Evolutionary conservation across 1,140 invertebrate species (phyloP).

Genomic region (Rhizoglyphus robini): DNA sequence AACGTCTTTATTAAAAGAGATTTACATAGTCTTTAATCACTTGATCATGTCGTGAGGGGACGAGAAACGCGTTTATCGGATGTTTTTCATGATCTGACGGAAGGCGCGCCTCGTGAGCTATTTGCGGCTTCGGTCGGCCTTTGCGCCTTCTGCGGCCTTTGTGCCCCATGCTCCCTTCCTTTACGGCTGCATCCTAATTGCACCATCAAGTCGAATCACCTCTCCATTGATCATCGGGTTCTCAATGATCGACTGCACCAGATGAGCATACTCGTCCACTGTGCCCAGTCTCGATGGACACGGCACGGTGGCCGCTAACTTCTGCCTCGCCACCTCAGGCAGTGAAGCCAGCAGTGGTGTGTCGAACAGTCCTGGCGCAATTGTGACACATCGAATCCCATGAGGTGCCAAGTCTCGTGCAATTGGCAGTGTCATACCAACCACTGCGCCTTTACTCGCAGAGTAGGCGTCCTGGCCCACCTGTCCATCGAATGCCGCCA

Average conservation of each 20-base stretch:
- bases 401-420: conserved; percentile 37
- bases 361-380: conserved; percentile 43
- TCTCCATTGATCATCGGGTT: conserved; percentile 91
- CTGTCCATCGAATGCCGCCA: conserved; percentile 92
- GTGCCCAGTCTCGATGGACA: conserved; percentile 74
- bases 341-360: conserved; percentile 35
- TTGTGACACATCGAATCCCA: conserved; percentile 41
- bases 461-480: conserved; percentile 65
- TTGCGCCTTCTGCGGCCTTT: too few species aligned
- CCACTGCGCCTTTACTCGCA: conserved; percentile 42
- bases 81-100: too few species aligned
- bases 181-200: conserved; percentile 39
- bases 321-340: conserved; percentile 36
- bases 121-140: too few species aligned
- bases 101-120: too few species aligned
- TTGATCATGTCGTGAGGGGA: too few species aligned
- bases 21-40: too few species aligned
- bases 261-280: conserved; percentile 73
- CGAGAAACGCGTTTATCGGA: too few species aligned
- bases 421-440: conserved; percentile 41
- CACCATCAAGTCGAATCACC: conserved; percentile 81
- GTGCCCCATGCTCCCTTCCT: too few species aligned
- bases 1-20: too few species aligned
- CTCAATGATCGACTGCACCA: conserved; percentile 72
- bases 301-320: conserved; percentile 59